A percentile compares a stretch with the other conserved stretches of the same genome.
These are phyloP conservation scores for Circaetus gallicus DNA, from an alignment of 2,113 vertebrate genomes.

Conservation along the genomic window DNA sequence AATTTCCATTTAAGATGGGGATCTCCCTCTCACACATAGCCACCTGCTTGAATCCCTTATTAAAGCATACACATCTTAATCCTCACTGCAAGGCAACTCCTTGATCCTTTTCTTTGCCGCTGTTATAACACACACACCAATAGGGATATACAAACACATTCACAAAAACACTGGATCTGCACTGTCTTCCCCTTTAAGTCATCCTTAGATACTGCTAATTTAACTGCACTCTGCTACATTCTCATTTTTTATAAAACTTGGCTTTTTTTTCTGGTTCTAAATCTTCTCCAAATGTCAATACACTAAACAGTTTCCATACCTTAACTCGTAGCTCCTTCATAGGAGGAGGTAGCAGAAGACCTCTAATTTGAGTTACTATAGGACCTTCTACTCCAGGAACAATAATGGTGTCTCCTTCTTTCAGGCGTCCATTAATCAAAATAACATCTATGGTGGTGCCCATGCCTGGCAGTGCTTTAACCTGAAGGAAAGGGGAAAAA, in stretches of 20 bases:
- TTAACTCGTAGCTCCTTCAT: conserved; percentile 96
- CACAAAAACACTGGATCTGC: neutral
- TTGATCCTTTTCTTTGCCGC: neutral
- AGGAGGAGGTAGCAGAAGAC: conserved; percentile 91
- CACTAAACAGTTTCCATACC: conserved; percentile 62
- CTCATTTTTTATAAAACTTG: neutral
- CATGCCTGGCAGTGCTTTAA: conserved; percentile 97
- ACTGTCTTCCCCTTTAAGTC: neutral
- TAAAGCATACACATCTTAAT: neutral
- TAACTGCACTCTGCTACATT: neutral
- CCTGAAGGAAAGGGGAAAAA: conserved; percentile 65
- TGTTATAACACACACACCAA: neutral
- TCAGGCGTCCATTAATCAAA: conserved; percentile 89
- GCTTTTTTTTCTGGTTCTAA: neutral
- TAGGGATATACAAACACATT: fast-evolving
- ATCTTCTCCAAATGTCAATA: neutral
- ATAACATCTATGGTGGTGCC: conserved; percentile 98
- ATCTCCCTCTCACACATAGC: neutral
- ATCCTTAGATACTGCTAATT: neutral
- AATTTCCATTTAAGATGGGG: neutral
- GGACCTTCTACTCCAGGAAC: conserved; percentile 96
- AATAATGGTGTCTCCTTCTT: conserved; percentile 94
- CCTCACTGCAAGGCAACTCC: neutral
- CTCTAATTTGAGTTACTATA: conserved; percentile 96
- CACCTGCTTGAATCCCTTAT: neutral